Percentiles rank a stretch among this genome's conserved stretches.
Conservation (phyloP, 2,797 vertebrate genomes). For the Pithecia hirsuta region DNA sequence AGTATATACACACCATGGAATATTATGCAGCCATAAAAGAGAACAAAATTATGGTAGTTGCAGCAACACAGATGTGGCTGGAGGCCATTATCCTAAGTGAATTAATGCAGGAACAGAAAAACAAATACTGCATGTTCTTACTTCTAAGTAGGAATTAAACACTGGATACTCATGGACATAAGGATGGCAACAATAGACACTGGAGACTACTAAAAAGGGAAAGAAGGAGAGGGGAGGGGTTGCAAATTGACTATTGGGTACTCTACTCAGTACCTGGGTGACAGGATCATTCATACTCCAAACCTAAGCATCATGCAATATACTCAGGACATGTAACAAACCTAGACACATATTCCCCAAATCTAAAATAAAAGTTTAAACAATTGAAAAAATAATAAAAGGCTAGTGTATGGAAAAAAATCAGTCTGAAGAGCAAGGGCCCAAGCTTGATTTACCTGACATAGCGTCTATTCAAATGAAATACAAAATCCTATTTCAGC, state of each 20-base stretch:
- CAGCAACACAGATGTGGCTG: background rate
- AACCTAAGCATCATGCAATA: background rate
- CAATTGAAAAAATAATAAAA: background rate
- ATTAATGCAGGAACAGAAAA: background rate
- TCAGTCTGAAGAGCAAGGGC: background rate
- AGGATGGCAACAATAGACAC: background rate
- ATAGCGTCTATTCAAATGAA: background rate
- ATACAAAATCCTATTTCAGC: background rate
- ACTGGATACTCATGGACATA: background rate
- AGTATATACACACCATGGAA: background rate
- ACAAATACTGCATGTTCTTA: background rate
- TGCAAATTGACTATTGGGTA: background rate
- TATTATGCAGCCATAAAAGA: background rate
- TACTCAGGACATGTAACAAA: background rate
- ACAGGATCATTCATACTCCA: background rate
- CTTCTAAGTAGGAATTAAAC: background rate
- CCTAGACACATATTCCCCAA: background rate
- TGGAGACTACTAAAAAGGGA: background rate
- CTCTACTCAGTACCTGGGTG: background rate
- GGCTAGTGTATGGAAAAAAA: background rate
- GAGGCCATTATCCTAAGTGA: background rate
- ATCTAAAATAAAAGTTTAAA: background rate
- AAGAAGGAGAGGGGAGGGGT: background rate
- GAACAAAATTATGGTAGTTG: background rate
- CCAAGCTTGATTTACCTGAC: background rate